phyloP scores from a whole-genome alignment of 2,888 invertebrate genomes.

The Teleiodes luculella region DNA sequence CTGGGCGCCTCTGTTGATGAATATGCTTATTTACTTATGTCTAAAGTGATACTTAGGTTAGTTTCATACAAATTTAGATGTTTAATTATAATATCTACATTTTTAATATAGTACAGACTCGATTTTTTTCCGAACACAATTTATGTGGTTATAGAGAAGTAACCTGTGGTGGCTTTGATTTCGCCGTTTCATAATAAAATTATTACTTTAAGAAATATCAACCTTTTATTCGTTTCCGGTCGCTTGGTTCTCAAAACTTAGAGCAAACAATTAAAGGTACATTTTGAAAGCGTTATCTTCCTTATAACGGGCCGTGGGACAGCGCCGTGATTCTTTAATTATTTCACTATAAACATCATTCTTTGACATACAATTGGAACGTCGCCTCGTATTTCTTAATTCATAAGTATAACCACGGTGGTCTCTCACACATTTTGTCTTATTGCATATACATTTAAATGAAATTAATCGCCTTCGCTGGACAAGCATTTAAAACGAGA shows the following conservation, averaged over 20 bases:
- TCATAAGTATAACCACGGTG: neutral
- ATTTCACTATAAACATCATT: slow-evolving; percentile 25
- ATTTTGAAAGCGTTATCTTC: slow-evolving; percentile 41
- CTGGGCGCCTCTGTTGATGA: too few species aligned
- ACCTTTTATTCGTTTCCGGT: neutral
- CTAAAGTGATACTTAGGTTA: too few species aligned
- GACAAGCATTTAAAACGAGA: slow-evolving; percentile 10
- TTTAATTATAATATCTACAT: too few species aligned
- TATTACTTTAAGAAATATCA: neutral
- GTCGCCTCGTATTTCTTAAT: neutral
- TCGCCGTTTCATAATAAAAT: too few species aligned
- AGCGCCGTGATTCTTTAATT: slow-evolving; percentile 36
- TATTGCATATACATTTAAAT: neutral
- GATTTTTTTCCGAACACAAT: too few species aligned
- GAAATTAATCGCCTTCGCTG: neutral
- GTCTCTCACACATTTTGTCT: neutral
- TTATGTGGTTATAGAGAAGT: too few species aligned
- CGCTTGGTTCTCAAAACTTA: slow-evolving; percentile 6
- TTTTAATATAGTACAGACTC: too few species aligned
- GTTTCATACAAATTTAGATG: too few species aligned
- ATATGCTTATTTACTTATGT: too few species aligned
- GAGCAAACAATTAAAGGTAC: slow-evolving; percentile 15
- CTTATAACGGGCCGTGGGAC: slow-evolving; percentile 41
- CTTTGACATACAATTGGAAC: neutral
- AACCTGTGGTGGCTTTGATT: too few species aligned